These are phyloP conservation scores for Lochmaea crataegi DNA, from an alignment of 2,888 invertebrate genomes.

Conservation along the genomic window DNA sequence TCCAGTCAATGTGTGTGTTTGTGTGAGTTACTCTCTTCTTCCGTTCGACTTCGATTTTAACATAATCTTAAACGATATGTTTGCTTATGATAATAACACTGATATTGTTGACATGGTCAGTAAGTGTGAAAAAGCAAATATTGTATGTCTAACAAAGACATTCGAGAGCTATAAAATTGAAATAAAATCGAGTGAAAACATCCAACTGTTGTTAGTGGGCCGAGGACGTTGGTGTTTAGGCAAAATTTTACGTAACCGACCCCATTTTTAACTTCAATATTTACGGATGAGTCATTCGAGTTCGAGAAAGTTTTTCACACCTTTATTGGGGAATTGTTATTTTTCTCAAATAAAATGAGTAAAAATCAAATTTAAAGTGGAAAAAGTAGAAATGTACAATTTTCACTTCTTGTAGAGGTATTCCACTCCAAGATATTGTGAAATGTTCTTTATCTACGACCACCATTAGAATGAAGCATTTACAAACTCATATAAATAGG, in stretches of 20 bases:
- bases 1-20: background rate
- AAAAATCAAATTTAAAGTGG: background rate
- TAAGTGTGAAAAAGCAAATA: slow-evolving; percentile 38
- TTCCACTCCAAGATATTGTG: no score
- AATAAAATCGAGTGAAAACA: slow-evolving; percentile 25
- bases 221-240: slow-evolving; percentile 21
- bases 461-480: no score
- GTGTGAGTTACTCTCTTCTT: slow-evolving; percentile 4
- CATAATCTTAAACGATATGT: slow-evolving; percentile 34
- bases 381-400: background rate
- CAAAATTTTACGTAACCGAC: slow-evolving; percentile 9
- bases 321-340: background rate
- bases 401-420: no score
- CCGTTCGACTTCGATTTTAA: slow-evolving; percentile 18
- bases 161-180: slow-evolving; percentile 23
- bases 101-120: slow-evolving; percentile 36
- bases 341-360: background rate
- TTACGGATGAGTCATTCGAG: background rate
- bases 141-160: slow-evolving; percentile 26
- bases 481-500: no score
- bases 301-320: slow-evolving; percentile 5
- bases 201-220: slow-evolving; percentile 24
- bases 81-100: slow-evolving; percentile 31
- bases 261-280: slow-evolving; percentile 12
- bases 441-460: no score